Conservation (phyloP, 2,888 invertebrate genomes). For the Tupiocoris notatus region DNA sequence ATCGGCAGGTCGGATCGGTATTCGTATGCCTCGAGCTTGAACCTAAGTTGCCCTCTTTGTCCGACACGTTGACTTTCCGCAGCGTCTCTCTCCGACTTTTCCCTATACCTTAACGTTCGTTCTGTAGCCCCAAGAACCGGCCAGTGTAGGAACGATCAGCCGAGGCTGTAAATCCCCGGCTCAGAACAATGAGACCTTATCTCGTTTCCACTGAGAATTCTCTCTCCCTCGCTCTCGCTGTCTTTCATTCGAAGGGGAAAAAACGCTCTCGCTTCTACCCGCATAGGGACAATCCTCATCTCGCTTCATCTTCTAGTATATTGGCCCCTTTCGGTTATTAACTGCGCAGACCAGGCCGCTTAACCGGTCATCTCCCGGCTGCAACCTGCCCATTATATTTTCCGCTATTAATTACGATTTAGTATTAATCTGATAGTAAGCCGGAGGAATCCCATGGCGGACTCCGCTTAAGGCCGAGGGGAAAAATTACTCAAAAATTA, state of each 20-base stretch:
- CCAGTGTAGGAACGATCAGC: background rate
- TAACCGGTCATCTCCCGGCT: background rate
- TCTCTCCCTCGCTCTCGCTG: background rate
- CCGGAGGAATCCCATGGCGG: background rate
- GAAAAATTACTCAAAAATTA: background rate
- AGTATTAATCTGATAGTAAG: slow-evolving; percentile 33
- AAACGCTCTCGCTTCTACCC: background rate
- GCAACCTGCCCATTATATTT: slow-evolving; percentile 32
- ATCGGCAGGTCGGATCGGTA: background rate
- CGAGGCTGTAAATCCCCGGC: background rate
- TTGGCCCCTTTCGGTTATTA: background rate
- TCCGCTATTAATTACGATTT: slow-evolving; percentile 40
- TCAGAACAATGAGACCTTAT: slow-evolving; percentile 3
- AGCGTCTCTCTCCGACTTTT: background rate
- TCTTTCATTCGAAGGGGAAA: too few relatives aligned
- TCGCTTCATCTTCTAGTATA: background rate
- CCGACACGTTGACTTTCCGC: background rate
- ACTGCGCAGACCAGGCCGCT: background rate
- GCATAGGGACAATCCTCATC: background rate
- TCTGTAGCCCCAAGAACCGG: background rate
- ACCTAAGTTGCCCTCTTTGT: background rate
- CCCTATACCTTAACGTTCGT: slow-evolving; percentile 13
- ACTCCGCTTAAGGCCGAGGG: background rate
- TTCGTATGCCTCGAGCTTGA: background rate
- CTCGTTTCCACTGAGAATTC: background rate